Base-by-base conservation (phyloP, 2,888 invertebrate species). In the Caenorhabditis sp. region DNA sequence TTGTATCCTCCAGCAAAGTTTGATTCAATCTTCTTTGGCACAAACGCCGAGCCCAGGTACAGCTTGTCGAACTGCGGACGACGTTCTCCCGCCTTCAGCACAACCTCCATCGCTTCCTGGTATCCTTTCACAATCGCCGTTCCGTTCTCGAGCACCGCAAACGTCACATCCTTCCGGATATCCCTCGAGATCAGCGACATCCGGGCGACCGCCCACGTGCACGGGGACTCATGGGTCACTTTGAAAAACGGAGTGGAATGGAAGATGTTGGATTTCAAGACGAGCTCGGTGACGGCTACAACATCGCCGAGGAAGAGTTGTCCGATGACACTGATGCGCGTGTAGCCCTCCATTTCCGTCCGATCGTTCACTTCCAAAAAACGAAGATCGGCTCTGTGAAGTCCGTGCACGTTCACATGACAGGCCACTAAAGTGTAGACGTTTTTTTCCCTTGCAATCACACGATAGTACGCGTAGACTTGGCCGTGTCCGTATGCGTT, bases 381-480 rank as follows among this genome's bases (percentile, higher is more conserved):
- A 4, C 65, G 46, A 15, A 65, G 65, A 46, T 65, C 65, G 26
- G 46, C 65, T 35, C 65, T 15, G n/a, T 65, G 26, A 2, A 65
- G 39, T 24, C 20, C 65, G 27, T 65, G 65, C 1, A 39, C 15
- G 15, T 65, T 65, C 37, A 30, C 13, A 26, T 65, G 48, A 13
- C 55, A 55, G 1, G 65, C 65, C 24, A 65, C 2, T n/a, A 65
- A 39, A 46, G 56, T 55, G 46, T 65, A 65, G 15, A 37, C 56
- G 35, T 55, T 30, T 6, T n/a, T 9, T 11, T 46, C 37, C 2
- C 26, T 35, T 1, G 24, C n/a, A n/a, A 65, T 46, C 20, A 65
- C 55, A 5, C 65, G 65, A 20, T 56, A 65, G 8, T 46, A 6
- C 0, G 65, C 65, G 22, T 55, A 30, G 30, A n/a, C n/a, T n/a